Evolutionary conservation across 2,888 invertebrate genomes (phyloP).

Genomic region (Dolichopus griseipennis): DNA sequence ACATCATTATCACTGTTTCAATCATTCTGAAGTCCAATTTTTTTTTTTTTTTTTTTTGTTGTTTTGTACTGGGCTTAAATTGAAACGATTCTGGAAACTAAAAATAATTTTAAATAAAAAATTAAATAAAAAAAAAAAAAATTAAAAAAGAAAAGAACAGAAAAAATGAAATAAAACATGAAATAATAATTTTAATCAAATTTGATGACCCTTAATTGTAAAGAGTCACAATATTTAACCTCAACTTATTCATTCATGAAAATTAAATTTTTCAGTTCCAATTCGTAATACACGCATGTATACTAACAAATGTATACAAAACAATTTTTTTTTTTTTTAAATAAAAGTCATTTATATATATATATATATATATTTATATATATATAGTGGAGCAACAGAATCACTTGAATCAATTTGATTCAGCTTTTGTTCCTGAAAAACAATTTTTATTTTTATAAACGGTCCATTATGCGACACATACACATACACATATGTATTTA

Average conservation of each 20-base stretch:
- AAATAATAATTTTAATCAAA: slow-evolving; percentile 26
- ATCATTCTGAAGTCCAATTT: too few species aligned
- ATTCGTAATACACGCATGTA: neutral
- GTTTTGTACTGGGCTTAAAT: neutral
- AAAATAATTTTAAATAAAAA: neutral
- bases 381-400: too few species aligned
- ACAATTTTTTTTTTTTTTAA: neutral
- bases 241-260: slow-evolving; percentile 24
- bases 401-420: too few species aligned
- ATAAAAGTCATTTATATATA: too few species aligned
- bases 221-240: slow-evolving; percentile 31
- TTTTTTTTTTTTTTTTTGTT: too few species aligned
- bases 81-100: neutral
- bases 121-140: too few species aligned
- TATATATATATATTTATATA: too few species aligned
- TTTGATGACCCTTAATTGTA: slow-evolving; percentile 29
- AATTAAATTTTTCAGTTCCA: slow-evolving; percentile 14
- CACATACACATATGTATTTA: too few species aligned
- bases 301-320: neutral
- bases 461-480: too few species aligned
- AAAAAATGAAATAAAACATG: neutral
- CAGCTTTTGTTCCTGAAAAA: too few species aligned
- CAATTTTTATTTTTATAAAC: too few species aligned
- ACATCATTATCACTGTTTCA: neutral
- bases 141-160: too few species aligned